A percentile compares a stretch with the other conserved stretches of the same genome.
These are phyloP conservation scores for Esox niger DNA, from an alignment of 2,113 vertebrate genomes.

Conservation along the genomic window DNA sequence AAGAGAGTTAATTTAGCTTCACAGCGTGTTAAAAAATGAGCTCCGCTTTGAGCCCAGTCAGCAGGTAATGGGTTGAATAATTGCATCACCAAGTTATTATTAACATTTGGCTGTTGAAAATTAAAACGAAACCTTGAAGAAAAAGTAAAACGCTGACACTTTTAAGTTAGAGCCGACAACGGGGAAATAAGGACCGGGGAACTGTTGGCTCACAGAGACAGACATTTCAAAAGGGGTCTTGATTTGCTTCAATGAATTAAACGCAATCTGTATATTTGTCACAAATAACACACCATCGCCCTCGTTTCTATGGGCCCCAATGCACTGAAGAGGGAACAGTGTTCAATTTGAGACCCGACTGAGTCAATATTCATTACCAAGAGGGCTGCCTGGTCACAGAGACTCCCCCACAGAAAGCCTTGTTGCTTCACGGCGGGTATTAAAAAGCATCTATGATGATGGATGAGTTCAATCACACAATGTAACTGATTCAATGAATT, in stretches of 20 bases:
- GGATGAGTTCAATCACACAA: conserved; percentile 55
- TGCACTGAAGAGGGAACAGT: no score
- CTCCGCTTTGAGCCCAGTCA: conserved; percentile 40
- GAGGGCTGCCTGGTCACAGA: conserved; percentile 23
- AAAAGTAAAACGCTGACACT: conserved; percentile 22
- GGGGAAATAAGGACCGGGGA: conserved; percentile 5
- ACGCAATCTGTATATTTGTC: background rate
- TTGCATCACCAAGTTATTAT: conserved; percentile 44
- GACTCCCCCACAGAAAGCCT: conserved; percentile 20
- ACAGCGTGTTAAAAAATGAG: conserved; percentile 27
- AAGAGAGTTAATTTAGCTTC: conserved; percentile 43
- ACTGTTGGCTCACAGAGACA: background rate
- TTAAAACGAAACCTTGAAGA: conserved; percentile 36
- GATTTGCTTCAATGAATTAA: conserved; percentile 48
- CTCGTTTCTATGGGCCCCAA: no score
- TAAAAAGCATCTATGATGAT: conserved; percentile 43
- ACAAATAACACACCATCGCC: no score
- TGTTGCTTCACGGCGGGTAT: conserved; percentile 26
- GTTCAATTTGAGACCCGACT: background rate
- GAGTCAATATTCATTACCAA: conserved; percentile 60
- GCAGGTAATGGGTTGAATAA: conserved; percentile 56
- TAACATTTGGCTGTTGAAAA: conserved; percentile 25
- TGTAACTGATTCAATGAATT: conserved; percentile 56
- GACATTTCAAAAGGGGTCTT: conserved; percentile 30
- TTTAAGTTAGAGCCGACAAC: background rate